A percentile compares a stretch with the other conserved stretches of the same genome.
Conservation (phyloP, 2,797 vertebrate species). For the Menidia menidia region DNA sequence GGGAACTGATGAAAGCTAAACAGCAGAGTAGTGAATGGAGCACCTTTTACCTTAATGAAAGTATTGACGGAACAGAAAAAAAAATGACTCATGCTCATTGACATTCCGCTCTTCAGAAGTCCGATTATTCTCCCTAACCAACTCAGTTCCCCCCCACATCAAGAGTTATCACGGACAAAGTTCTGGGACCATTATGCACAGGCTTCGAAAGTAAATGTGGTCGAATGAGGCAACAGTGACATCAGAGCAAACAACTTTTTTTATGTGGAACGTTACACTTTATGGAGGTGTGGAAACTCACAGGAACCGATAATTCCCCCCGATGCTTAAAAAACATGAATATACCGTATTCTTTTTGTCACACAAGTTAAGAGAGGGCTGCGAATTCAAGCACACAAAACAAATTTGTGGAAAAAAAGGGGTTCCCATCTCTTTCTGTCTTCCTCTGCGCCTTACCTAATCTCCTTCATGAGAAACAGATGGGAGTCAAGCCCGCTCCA, state of each 20-base stretch:
- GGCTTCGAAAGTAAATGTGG: slow-evolving; percentile 71
- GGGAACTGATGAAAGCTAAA: background rate
- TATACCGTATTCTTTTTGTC: slow-evolving; percentile 4
- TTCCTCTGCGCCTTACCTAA: slow-evolving; percentile 18
- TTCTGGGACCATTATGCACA: slow-evolving; percentile 56
- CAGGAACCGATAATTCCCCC: slow-evolving; percentile 27
- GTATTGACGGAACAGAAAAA: slow-evolving; percentile 24
- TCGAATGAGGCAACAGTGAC: slow-evolving; percentile 74
- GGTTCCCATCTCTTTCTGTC: slow-evolving; percentile 8
- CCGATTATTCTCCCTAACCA: slow-evolving; percentile 47
- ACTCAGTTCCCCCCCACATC: slow-evolving; percentile 59
- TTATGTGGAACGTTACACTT: slow-evolving; percentile 75
- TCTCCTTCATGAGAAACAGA: slow-evolving; percentile 21
- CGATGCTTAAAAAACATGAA: slow-evolving; percentile 14
- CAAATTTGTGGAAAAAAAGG: slow-evolving; percentile 23
- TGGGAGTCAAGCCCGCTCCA: slow-evolving; percentile 4
- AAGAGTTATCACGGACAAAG: slow-evolving; percentile 64
- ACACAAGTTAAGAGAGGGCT: slow-evolving; percentile 11
- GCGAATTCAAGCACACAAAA: slow-evolving; percentile 34
- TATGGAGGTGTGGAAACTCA: slow-evolving; percentile 50
- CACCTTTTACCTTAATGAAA: slow-evolving; percentile 13
- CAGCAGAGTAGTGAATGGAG: slow-evolving; percentile 29
- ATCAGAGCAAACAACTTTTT: slow-evolving; percentile 72
- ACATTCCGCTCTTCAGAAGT: slow-evolving; percentile 24
- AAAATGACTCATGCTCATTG: background rate